phyloP scores from a whole-genome alignment of 2,113 vertebrate genomes.

The Hippocampus barbouri region DNA sequence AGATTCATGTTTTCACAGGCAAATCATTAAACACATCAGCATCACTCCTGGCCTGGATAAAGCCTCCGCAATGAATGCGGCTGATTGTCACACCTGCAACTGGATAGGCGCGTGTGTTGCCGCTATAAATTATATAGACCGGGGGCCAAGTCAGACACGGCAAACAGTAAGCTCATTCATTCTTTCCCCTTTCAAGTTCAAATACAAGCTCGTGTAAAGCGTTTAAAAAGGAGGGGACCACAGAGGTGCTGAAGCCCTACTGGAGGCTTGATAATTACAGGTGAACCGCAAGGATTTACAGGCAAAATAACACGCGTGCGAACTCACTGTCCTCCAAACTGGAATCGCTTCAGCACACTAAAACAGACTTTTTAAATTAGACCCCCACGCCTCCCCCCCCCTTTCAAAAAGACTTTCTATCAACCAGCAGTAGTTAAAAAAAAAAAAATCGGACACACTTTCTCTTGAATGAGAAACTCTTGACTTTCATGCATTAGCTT shows the following conservation, averaged over 20 bases:
- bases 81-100: constrained; percentile 71
- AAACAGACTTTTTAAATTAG: not conserved
- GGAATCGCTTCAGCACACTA: constrained; percentile 31
- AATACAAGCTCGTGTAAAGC: constrained; percentile 63
- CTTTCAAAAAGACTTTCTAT: not conserved
- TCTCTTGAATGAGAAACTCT: not conserved
- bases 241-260: constrained; percentile 60
- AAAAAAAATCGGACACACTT: not conserved
- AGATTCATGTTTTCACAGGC: constrained; percentile 66
- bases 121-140: constrained; percentile 64
- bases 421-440: not conserved
- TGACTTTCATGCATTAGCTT: not conserved
- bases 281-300: constrained; percentile 64
- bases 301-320: constrained; percentile 41
- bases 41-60: constrained; percentile 33
- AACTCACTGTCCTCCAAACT: constrained; percentile 1
- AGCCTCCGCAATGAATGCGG: constrained; percentile 56
- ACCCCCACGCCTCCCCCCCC: no score
- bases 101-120: constrained; percentile 57
- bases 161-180: constrained; percentile 71
- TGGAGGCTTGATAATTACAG: constrained; percentile 70
- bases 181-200: constrained; percentile 67
- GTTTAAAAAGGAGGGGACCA: constrained; percentile 57
- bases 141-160: constrained; percentile 50
- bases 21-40: constrained; percentile 58